A percentile compares a stretch with the other conserved stretches of the same genome.
These are phyloP conservation scores for Tiliqua scincoides DNA, from an alignment of 2,113 vertebrate genomes.

Conservation along the genomic window DNA sequence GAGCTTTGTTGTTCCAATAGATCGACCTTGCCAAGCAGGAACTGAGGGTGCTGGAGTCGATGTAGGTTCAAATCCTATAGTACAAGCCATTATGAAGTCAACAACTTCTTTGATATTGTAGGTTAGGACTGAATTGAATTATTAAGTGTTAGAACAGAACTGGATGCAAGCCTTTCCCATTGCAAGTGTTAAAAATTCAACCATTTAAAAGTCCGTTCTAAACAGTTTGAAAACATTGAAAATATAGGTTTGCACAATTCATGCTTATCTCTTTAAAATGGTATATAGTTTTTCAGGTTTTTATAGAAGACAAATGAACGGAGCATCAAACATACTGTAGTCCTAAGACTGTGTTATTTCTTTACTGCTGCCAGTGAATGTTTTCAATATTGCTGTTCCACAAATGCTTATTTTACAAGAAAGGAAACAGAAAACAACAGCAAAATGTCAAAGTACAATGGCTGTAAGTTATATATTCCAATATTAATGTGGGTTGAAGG, in stretches of 20 bases:
- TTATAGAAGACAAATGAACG: not conserved
- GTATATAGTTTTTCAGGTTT: not conserved
- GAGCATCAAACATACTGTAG: not conserved
- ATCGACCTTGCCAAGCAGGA: slow-evolving; percentile 97
- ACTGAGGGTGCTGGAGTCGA: slow-evolving; percentile 89
- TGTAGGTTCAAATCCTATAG: slow-evolving; percentile 90
- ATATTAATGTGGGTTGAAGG: not conserved
- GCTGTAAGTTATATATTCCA: not conserved
- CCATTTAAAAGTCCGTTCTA: not conserved
- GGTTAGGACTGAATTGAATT: not conserved
- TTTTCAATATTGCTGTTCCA: not conserved
- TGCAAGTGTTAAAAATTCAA: not conserved
- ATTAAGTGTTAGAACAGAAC: not conserved
- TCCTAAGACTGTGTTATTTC: not conserved
- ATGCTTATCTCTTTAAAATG: not conserved
- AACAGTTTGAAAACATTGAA: not conserved
- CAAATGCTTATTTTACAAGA: not conserved
- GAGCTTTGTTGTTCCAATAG: slow-evolving; percentile 97
- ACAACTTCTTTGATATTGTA: not conserved
- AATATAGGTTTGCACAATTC: not conserved
- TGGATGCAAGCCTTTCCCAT: not conserved
- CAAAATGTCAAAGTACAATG: not conserved
- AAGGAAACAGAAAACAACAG: not conserved
- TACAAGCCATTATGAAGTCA: slow-evolving; percentile 16
- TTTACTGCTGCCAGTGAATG: not conserved